Evolutionary conservation across 2,797 vertebrate genomes (phyloP).

Genomic region (Heliangelus exortis): DNA sequence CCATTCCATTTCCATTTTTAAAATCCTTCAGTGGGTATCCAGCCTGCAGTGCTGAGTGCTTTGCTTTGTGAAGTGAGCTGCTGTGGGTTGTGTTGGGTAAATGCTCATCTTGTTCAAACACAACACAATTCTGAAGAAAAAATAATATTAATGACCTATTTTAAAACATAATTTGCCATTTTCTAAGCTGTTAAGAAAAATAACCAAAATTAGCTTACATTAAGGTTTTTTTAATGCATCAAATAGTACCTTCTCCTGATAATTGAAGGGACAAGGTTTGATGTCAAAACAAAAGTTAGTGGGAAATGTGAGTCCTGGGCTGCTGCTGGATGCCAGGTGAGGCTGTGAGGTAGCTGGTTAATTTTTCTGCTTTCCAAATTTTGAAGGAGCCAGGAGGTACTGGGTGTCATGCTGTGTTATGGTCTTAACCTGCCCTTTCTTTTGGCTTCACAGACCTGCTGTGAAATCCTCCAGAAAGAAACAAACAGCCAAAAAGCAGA

Average conservation of each 20-base stretch:
- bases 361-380: neutral
- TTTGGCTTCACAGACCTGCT: slow-evolving; percentile 69
- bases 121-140: neutral
- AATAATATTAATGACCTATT: neutral
- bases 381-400: fast-evolving
- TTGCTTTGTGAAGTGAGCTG: neutral
- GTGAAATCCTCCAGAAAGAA: slow-evolving; percentile 81
- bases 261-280: neutral
- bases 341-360: neutral
- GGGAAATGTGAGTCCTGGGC: neutral
- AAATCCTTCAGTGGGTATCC: neutral
- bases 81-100: neutral
- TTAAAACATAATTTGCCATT: neutral
- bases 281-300: neutral
- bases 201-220: neutral
- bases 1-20: neutral
- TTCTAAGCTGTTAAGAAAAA: neutral
- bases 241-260: neutral
- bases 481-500: slow-evolving; percentile 88
- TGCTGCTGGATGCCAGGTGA: fast-evolving
- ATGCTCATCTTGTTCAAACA: neutral
- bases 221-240: neutral
- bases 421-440: neutral
- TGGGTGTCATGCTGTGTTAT: fast-evolving
- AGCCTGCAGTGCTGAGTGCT: neutral